A percentile compares a stretch with the other conserved stretches of the same genome.
These are phyloP conservation scores for Cygnus olor DNA, from an alignment of 2,797 vertebrate genomes.

Conservation along the genomic window DNA sequence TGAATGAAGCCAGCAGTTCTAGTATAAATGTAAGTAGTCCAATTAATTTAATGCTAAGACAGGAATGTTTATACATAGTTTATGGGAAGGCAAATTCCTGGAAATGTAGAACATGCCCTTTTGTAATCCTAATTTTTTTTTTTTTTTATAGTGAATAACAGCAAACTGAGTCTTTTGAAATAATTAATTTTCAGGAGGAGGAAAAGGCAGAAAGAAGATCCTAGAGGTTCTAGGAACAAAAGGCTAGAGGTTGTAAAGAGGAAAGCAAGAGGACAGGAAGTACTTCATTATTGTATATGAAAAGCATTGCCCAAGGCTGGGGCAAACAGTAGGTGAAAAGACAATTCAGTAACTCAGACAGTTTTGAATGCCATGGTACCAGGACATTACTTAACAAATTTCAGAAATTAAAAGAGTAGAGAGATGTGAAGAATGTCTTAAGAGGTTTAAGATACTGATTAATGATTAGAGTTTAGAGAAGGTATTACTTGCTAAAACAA, in stretches of 20 bases:
- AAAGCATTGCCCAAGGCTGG: background rate
- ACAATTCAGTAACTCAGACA: background rate
- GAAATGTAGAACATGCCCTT: background rate
- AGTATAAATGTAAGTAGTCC: background rate
- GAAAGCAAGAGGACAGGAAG: background rate
- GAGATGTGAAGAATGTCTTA: background rate
- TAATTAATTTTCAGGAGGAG: background rate
- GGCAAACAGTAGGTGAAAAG: background rate
- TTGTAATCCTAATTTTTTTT: rapidly evolving
- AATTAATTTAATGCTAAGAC: background rate
- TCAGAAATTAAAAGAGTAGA: background rate
- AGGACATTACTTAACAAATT: background rate
- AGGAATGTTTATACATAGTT: background rate
- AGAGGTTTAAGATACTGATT: background rate
- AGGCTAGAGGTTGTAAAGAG: background rate
- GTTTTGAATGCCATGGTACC: background rate
- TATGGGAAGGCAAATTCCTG: background rate
- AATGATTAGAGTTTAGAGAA: background rate
- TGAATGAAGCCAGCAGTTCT: background rate
- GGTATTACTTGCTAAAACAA: background rate
- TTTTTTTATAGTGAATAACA: background rate
- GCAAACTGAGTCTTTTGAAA: background rate
- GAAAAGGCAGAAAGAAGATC: background rate
- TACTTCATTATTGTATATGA: background rate
- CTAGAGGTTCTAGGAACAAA: background rate